Evolutionary conservation across 92 coral and sea anemone species (phyloP).

Genomic region (Zoanthus gigantus): DNA sequence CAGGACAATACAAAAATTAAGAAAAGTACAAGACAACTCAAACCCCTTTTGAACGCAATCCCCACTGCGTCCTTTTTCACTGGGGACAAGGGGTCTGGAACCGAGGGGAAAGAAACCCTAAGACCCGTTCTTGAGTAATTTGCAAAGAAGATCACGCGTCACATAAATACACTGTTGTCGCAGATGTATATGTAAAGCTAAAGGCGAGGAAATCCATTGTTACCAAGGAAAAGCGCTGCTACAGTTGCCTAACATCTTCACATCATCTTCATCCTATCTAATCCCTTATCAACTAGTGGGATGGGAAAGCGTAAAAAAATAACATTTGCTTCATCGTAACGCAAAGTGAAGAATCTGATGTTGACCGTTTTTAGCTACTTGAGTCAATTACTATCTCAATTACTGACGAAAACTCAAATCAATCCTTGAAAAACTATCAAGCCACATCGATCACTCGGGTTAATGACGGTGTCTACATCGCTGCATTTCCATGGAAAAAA

Average conservation of each 20-base stretch:
- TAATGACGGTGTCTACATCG: slow-evolving; percentile 59
- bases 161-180: too few species aligned
- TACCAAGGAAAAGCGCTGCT: too few species aligned
- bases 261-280: neutral
- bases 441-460: slow-evolving; percentile 48
- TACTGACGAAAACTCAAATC: slow-evolving; percentile 13
- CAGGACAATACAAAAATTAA: too few species aligned
- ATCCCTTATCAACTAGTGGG: slow-evolving; percentile 4
- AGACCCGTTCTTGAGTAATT: too few species aligned
- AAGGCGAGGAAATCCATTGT: too few species aligned
- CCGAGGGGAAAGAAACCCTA: too few species aligned
- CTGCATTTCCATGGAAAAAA: slow-evolving; percentile 67
- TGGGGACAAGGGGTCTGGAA: too few species aligned
- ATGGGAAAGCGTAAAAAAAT: neutral
- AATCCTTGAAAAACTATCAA: slow-evolving; percentile 38
- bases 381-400: slow-evolving; percentile 32
- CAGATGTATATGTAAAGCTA: too few species aligned
- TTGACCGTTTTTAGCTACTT: slow-evolving; percentile 52
- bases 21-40: too few species aligned
- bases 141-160: too few species aligned
- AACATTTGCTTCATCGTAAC: slow-evolving; percentile 32
- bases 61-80: too few species aligned
- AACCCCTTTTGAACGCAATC: too few species aligned
- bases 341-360: neutral
- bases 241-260: neutral